A percentile compares a stretch with the other conserved stretches of the same genome.
Conservation (phyloP, 2,888 invertebrate genomes). For the Erebia palarica region DNA sequence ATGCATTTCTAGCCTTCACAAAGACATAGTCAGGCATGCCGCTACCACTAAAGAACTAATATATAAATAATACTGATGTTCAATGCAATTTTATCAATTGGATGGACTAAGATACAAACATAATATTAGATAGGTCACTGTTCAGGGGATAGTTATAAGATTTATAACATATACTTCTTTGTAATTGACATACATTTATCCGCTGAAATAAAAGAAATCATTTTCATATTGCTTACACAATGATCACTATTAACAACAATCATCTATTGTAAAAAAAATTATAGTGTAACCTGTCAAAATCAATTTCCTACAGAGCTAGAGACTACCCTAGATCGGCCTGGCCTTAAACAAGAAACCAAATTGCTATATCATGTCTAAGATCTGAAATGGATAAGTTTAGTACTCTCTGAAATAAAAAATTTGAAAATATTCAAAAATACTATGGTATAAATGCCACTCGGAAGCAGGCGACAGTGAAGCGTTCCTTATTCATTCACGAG, state of each 20-base stretch:
- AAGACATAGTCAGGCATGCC: neutral
- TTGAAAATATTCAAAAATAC: conserved; percentile 25
- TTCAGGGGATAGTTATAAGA: conserved; percentile 37
- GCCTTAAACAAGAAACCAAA: conserved; percentile 58
- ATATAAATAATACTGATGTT: conserved; percentile 64
- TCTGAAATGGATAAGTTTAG: conserved; percentile 50
- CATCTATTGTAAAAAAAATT: conserved; percentile 25
- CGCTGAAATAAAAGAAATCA: conserved; percentile 41
- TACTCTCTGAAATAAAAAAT: conserved; percentile 32
- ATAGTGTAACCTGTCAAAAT: conserved; percentile 44
- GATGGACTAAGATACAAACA: conserved; percentile 51
- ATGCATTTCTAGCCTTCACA: neutral
- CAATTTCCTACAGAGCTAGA: conserved; percentile 50
- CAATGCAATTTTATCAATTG: conserved; percentile 46
- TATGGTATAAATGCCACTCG: conserved; percentile 42
- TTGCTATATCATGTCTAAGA: conserved; percentile 49
- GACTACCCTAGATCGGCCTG: conserved; percentile 49
- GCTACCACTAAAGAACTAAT: conserved; percentile 38
- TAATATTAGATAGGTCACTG: conserved; percentile 36
- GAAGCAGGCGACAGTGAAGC: conserved; percentile 52
- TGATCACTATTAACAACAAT: conserved; percentile 43
- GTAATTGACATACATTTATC: conserved; percentile 68
- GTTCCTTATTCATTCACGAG: conserved; percentile 58
- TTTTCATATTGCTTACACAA: conserved; percentile 67
- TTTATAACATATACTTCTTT: conserved; percentile 42